These are phyloP conservation scores for Microchirus variegatus DNA, from an alignment of 2,797 vertebrate species.

Conservation along the genomic window DNA sequence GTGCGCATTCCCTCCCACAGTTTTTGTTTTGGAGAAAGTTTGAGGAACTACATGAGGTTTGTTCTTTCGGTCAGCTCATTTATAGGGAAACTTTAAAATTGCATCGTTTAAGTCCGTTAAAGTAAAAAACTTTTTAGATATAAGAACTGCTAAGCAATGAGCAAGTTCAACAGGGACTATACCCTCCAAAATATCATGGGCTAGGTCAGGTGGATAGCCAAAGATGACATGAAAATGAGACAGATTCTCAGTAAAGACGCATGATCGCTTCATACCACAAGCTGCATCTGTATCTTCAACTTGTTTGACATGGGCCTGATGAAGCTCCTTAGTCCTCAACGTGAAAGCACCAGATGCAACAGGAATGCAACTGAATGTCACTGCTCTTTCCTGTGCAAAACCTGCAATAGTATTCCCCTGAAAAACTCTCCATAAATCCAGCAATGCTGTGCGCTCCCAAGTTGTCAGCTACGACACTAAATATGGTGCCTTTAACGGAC, in stretches of 20 bases:
- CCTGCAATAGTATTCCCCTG: constrained; percentile 5
- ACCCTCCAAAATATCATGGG: constrained; percentile 36
- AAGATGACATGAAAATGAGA: constrained; percentile 31
- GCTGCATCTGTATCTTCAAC: constrained; percentile 1
- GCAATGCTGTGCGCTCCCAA: constrained; percentile 11
- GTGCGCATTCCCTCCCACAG: no score
- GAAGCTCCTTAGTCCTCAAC: constrained; percentile 24
- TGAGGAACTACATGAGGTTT: not conserved
- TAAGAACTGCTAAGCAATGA: constrained; percentile 9
- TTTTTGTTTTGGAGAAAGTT: not conserved
- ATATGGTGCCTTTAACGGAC: constrained; percentile 24
- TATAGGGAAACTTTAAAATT: not conserved
- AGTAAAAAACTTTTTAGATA: constrained; percentile 21
- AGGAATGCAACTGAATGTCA: constrained; percentile 4
- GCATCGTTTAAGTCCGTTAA: constrained; percentile 12
- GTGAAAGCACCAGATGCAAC: constrained; percentile 13
- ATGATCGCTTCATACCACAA: not conserved
- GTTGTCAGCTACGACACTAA: constrained; percentile 25
- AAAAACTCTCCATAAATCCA: constrained; percentile 23
- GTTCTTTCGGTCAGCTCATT: not conserved
- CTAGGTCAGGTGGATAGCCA: constrained; percentile 33
- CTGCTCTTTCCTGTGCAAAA: constrained; percentile 18
- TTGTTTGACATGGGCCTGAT: constrained; percentile 24
- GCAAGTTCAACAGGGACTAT: constrained; percentile 30
- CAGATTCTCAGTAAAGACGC: constrained; percentile 1